Percentiles rank a stretch among this genome's conserved stretches.
Evolutionary conservation across 2,888 invertebrate species (phyloP).

Genomic region (Diabrotica balteata): DNA sequence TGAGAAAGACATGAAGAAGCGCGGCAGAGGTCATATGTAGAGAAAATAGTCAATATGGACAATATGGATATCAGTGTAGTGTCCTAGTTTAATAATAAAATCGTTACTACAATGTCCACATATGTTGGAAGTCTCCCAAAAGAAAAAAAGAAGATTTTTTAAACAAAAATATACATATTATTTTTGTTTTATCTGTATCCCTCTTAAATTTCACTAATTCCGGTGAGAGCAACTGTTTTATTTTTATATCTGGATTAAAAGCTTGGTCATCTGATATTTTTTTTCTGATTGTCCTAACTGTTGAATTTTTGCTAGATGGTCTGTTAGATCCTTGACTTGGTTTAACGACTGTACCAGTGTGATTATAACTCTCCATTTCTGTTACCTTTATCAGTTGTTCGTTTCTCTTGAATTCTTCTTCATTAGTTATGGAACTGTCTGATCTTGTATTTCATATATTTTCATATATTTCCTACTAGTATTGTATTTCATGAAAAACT

Average conservation of each 20-base stretch:
- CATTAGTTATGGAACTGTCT: conserved; percentile 14
- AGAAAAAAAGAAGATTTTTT: too few species aligned
- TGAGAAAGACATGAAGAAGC: too few species aligned
- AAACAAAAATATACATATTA: too few species aligned
- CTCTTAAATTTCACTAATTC: conserved; percentile 15
- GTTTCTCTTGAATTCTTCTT: neutral
- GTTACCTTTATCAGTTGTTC: conserved; percentile 5
- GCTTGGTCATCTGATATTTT: conserved; percentile 25
- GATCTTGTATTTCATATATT: conserved; percentile 29
- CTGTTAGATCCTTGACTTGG: neutral
- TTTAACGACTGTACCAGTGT: too few species aligned
- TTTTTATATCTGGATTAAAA: conserved; percentile 37
- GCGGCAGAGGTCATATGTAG: too few species aligned
- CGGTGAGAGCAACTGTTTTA: conserved; percentile 38
- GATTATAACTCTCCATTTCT: neutral
- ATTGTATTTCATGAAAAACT: conserved; percentile 67
- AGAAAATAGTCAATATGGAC: too few species aligned
- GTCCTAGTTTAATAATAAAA: too few species aligned
- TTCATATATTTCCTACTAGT: conserved; percentile 67
- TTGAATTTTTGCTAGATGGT: neutral
- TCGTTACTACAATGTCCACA: too few species aligned
- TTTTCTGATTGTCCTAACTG: conserved; percentile 10
- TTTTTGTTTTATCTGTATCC: conserved; percentile 41
- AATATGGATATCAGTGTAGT: too few species aligned
- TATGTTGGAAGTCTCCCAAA: too few species aligned